A percentile compares a stretch with the other conserved stretches of the same genome.
phyloP scores from a whole-genome alignment of 1,140 invertebrate genomes.

The Drosophila lacteicornis region DNA sequence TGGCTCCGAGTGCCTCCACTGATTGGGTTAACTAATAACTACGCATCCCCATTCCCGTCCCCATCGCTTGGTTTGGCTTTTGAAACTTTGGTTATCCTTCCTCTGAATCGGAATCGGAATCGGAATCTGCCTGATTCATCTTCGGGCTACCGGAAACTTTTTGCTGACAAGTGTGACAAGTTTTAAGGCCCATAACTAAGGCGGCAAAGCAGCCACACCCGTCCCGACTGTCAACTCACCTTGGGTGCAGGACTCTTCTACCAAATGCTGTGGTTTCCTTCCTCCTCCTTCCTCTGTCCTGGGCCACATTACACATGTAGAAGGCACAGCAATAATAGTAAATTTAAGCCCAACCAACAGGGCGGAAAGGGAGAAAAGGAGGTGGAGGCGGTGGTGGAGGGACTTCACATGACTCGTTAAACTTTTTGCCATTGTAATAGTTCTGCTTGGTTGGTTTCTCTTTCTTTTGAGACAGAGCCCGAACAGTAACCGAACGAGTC shows the following conservation, averaged over 20 bases:
- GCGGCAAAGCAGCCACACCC: constrained; percentile 12
- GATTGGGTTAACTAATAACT: constrained; percentile 46
- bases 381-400: background rate
- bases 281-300: constrained; percentile 12
- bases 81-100: constrained; percentile 23
- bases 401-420: constrained; percentile 77
- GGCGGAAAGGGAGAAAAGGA: constrained; percentile 1
- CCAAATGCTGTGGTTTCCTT: constrained; percentile 59
- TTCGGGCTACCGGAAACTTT: constrained; percentile 45
- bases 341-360: constrained; percentile 49
- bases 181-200: constrained; percentile 72
- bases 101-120: background rate
- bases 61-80: background rate
- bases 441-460: constrained; percentile 74
- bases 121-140: constrained; percentile 4
- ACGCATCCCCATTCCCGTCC: background rate
- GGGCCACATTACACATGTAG: constrained; percentile 72
- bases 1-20: constrained; percentile 3
- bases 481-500: constrained; percentile 20
- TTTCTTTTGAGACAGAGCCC: constrained; percentile 56
- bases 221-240: constrained; percentile 16
- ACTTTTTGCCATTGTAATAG: constrained; percentile 82
- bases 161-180: constrained; percentile 77
- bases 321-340: constrained; percentile 67
- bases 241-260: constrained; percentile 27